Evolutionary conservation across 2,888 invertebrate genomes (phyloP).

Genomic region (Agrochola macilenta): DNA sequence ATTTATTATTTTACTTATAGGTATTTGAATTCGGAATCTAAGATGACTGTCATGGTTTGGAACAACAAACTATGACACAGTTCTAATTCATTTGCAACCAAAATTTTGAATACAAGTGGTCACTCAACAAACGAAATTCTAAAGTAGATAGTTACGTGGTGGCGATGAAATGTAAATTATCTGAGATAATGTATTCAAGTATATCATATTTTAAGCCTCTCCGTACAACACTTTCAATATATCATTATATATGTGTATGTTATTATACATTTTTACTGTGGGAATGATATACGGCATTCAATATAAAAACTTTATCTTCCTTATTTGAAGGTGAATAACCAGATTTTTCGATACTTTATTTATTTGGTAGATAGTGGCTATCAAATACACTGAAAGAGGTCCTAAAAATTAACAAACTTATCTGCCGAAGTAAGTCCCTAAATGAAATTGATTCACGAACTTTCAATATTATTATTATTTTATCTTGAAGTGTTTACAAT

Average conservation of each 20-base stretch:
- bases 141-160: background rate
- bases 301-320: background rate
- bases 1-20: constrained; percentile 3
- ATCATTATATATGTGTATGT: background rate
- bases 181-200: background rate
- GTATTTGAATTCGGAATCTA: background rate
- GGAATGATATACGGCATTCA: background rate
- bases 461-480: background rate
- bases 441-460: background rate
- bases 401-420: background rate
- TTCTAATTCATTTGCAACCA: too few relatives aligned
- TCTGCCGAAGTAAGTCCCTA: background rate
- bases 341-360: background rate
- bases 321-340: background rate
- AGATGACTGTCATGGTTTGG: background rate
- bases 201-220: background rate
- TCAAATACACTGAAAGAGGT: background rate
- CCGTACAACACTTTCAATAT: background rate
- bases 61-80: background rate
- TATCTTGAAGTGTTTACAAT: constrained; percentile 1
- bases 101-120: too few relatives aligned
- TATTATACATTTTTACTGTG: background rate
- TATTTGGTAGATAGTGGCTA: background rate
- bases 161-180: background rate
- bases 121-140: too few relatives aligned